A percentile compares a stretch with the other conserved stretches of the same genome.
phyloP scores from a whole-genome alignment of 2,113 vertebrate species.

The Orycteropus afer region DNA sequence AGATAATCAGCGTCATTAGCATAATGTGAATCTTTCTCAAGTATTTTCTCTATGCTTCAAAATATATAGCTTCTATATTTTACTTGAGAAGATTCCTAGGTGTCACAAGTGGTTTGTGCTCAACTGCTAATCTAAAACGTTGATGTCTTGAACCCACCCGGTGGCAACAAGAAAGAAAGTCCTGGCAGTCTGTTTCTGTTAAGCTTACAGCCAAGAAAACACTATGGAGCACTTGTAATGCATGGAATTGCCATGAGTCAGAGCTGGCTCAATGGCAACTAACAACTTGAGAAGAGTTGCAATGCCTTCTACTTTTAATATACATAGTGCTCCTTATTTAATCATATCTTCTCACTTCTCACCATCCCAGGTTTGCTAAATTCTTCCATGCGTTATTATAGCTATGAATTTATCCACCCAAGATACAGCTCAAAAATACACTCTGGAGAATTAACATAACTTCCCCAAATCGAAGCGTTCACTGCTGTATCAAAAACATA shows the following conservation, averaged over 20 bases:
- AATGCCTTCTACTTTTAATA: not conserved
- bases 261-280: not conserved
- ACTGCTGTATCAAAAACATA: not conserved
- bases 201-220: not conserved
- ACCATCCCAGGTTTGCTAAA: constrained; percentile 6
- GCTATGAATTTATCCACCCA: constrained; percentile 17
- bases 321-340: not conserved
- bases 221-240: not conserved
- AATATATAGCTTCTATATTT: not conserved
- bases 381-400: not conserved
- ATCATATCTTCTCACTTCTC: not conserved
- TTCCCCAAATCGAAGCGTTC: not conserved
- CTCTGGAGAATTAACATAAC: not conserved
- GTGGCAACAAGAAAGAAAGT: not conserved
- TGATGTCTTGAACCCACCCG: not conserved
- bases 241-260: not conserved
- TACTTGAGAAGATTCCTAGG: not conserved
- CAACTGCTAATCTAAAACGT: too few species aligned
- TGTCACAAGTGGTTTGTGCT: too few species aligned
- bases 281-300: not conserved
- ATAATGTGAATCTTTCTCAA: not conserved
- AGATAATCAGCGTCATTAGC: not conserved
- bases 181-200: not conserved
- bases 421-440: constrained; percentile 29
- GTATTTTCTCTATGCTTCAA: not conserved